These are phyloP conservation scores for Pseudeuparius sepicola DNA, from an alignment of 2,888 invertebrate genomes.

Conservation along the genomic window DNA sequence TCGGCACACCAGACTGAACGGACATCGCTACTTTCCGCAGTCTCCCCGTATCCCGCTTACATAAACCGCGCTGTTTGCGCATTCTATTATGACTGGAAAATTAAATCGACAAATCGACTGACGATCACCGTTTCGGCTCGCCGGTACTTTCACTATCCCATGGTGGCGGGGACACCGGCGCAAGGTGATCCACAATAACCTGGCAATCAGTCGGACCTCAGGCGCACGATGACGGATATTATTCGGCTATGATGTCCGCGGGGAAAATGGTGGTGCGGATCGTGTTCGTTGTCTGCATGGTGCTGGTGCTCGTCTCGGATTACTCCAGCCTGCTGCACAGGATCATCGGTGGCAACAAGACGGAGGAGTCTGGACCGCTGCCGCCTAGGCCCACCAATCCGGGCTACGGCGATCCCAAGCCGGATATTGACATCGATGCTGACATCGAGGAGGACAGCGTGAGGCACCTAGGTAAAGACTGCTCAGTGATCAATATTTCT, in stretches of 20 bases:
- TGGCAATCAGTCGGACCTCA: too few species aligned
- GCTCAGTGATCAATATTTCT: conserved; percentile 2
- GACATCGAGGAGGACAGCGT: conserved; percentile 40
- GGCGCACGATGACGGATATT: too few species aligned
- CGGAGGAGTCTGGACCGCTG: conserved; percentile 31
- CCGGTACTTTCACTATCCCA: too few species aligned
- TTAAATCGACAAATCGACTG: too few species aligned
- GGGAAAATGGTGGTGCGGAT: conserved; percentile 40
- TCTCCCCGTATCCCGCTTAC: too few species aligned
- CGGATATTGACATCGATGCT: conserved; percentile 40
- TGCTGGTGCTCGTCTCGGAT: conserved; percentile 46
- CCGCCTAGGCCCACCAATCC: conserved; percentile 35
- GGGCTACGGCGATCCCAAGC: conserved; percentile 38
- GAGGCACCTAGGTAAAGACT: conserved; percentile 35
- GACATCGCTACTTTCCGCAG: too few species aligned
- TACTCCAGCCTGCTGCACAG: conserved; percentile 42
- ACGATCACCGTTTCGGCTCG: too few species aligned
- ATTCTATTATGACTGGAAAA: too few species aligned
- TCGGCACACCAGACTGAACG: too few species aligned
- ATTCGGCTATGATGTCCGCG: conserved; percentile 34
- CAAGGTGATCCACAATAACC: too few species aligned
- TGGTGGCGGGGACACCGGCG: too few species aligned
- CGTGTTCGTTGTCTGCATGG: conserved; percentile 44
- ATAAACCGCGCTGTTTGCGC: too few species aligned
- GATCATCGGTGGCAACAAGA: conserved; percentile 39